Conservation (phyloP, 2,888 invertebrate species). For the Trileptium ribeirensis region DNA sequence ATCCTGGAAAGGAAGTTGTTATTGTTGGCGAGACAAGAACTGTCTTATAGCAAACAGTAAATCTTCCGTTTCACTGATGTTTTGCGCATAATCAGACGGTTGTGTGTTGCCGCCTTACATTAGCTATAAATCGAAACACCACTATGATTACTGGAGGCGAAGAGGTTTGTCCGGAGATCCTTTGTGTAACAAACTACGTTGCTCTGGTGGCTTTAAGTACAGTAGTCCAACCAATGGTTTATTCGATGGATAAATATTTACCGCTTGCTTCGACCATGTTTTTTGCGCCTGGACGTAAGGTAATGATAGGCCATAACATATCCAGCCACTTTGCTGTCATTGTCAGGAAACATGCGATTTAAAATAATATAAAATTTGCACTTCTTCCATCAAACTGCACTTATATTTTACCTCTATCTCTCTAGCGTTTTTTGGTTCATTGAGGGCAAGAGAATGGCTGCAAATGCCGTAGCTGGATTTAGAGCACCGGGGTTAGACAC, state of each 20-base stretch:
- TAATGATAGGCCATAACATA: background rate
- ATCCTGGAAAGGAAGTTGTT: background rate
- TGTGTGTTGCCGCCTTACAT: background rate
- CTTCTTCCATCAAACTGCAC: no score
- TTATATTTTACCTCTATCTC: no score
- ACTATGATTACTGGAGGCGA: background rate
- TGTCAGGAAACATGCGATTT: background rate
- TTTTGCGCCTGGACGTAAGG: background rate
- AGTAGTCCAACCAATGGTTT: background rate
- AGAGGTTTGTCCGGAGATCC: no score
- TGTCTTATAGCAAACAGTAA: background rate
- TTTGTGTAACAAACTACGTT: no score
- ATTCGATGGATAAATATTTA: background rate
- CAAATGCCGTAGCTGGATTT: background rate
- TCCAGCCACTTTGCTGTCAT: background rate
- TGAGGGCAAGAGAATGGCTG: background rate
- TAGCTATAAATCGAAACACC: background rate
- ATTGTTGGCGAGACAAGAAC: no score
- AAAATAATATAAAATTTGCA: no score
- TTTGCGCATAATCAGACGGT: background rate
- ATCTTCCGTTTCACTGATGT: background rate
- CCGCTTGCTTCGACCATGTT: background rate
- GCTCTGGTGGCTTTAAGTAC: no score
- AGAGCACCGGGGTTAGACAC: background rate
- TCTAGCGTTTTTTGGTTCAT: no score